phyloP scores from a whole-genome alignment of 2,888 invertebrate species.

The Aleiodes leptofemur region DNA sequence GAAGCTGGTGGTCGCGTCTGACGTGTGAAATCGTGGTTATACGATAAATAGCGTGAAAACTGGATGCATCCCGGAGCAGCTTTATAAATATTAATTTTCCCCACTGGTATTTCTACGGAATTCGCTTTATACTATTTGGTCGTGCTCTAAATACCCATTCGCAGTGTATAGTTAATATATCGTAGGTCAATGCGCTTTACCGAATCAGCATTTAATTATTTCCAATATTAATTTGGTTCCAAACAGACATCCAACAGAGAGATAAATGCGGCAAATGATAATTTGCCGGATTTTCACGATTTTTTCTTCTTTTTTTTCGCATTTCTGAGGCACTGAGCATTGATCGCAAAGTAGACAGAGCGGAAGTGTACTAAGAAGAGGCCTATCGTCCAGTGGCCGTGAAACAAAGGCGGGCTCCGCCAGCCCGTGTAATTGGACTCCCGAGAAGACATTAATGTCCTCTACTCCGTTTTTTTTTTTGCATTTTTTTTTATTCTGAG shows the following conservation, averaged over 20 bases:
- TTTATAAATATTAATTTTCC: slow-evolving; percentile 52
- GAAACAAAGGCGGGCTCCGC: slow-evolving; percentile 74
- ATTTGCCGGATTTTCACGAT: background rate
- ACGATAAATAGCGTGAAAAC: slow-evolving; percentile 33
- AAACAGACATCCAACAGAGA: too few relatives aligned
- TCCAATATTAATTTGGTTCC: slow-evolving; percentile 8
- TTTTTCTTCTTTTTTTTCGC: background rate
- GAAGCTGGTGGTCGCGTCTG: slow-evolving; percentile 15
- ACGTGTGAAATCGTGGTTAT: slow-evolving; percentile 49
- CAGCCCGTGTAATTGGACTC: slow-evolving; percentile 75
- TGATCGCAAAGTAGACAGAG: slow-evolving; percentile 46
- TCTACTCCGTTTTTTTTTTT: slow-evolving; percentile 5
- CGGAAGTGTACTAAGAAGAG: slow-evolving; percentile 61
- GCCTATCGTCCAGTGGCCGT: slow-evolving; percentile 72
- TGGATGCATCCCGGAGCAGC: background rate
- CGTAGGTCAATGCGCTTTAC: slow-evolving; percentile 47
- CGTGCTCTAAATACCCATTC: slow-evolving; percentile 50
- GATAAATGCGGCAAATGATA: background rate
- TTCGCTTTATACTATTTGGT: slow-evolving; percentile 38
- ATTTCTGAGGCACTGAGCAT: slow-evolving; percentile 1
- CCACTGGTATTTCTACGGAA: slow-evolving; percentile 31
- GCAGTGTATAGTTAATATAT: background rate
- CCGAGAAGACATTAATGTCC: slow-evolving; percentile 14
- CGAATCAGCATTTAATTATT: slow-evolving; percentile 48
- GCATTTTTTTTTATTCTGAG: slow-evolving; percentile 6